Base-by-base conservation (phyloP, 2,797 vertebrate species). In the Australoheros facetus region DNA sequence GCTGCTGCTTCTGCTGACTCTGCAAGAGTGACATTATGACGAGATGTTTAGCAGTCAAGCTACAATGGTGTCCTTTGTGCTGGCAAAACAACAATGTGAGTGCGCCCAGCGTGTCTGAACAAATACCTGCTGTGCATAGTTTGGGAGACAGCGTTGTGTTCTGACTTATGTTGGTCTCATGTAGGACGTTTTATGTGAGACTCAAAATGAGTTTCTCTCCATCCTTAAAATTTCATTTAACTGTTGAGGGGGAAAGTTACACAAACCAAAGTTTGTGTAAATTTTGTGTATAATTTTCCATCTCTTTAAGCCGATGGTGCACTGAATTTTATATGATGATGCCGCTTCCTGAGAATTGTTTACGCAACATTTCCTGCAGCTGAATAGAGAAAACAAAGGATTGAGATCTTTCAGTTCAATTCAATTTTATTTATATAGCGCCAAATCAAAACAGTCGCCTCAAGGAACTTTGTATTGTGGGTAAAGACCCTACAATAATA, bases 31-130 rank as follows among this genome's bases (percentile, higher is more conserved):
- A 81, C 77, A 26, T 72, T 28, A 55, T 21, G 72, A 72, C 69
- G 16, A 10, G 58, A 45, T 6, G 64, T 77, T 83, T 78, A 83
- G 82, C 87, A 59, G 75, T 19, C 4, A 5, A 1, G 26, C 30
- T 2, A 88, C 80, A 92, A 78, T 57, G 34, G 71, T 21, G 45
- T 58, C 26, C 71, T n/a, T 88, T 91, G 81, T 88, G 28, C 70
- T 16, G 57, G 17, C 45, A 56, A 81, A 71, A 78, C 72, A 72
- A 75, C 71, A 23, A 39, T 53, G 53, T n/a, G 56, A 70, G 76
- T 78, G 21, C 11, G 64, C 56, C 19, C 51, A 8, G 71, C 16
- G 48, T 45, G 59, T 32, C 21, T 21, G 13, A 76, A 81, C 75
- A 81, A 7, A 56, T 75, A n/a, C 28, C 56, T 81, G 73, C 59